These are phyloP conservation scores for Lytechinus pictus DNA, from an alignment of 35 echinoderm and acorn worm species.

Conservation along the genomic window DNA sequence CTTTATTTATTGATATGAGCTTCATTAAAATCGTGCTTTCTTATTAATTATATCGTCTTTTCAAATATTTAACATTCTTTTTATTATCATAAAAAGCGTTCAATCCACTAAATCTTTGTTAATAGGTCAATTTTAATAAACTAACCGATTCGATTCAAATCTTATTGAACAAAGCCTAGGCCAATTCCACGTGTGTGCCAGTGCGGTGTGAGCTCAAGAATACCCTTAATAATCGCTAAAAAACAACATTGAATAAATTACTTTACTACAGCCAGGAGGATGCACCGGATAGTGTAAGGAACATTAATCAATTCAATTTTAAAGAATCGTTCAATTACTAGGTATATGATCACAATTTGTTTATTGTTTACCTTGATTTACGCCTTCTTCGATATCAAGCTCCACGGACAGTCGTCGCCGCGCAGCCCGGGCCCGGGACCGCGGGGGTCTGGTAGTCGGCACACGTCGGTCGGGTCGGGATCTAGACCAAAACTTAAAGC, in stretches of 20 bases:
- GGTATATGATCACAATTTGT: not conserved
- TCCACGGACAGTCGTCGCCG: too few relatives aligned
- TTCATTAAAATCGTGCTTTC: too few relatives aligned
- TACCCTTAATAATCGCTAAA: not conserved
- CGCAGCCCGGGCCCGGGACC: too few relatives aligned
- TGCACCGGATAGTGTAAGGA: constrained; percentile 9
- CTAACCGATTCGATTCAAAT: not conserved
- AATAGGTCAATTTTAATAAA: too few relatives aligned
- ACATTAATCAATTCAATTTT: not conserved
- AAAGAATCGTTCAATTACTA: not conserved
- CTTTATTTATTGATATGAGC: too few relatives aligned
- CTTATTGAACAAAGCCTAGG: not conserved
- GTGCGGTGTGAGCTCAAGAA: not conserved
- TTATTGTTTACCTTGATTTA: not conserved
- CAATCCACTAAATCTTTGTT: too few relatives aligned
- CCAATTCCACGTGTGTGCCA: not conserved
- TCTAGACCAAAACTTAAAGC: too few relatives aligned
- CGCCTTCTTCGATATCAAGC: not conserved
- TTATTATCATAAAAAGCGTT: too few relatives aligned
- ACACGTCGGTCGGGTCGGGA: too few relatives aligned
- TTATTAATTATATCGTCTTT: too few relatives aligned
- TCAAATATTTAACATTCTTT: too few relatives aligned
- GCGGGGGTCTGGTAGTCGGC: too few relatives aligned
- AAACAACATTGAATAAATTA: not conserved
- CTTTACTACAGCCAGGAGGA: not conserved